These are phyloP conservation scores for Oplegnathus fasciatus DNA, from an alignment of 2,113 vertebrate species.

Conservation along the genomic window DNA sequence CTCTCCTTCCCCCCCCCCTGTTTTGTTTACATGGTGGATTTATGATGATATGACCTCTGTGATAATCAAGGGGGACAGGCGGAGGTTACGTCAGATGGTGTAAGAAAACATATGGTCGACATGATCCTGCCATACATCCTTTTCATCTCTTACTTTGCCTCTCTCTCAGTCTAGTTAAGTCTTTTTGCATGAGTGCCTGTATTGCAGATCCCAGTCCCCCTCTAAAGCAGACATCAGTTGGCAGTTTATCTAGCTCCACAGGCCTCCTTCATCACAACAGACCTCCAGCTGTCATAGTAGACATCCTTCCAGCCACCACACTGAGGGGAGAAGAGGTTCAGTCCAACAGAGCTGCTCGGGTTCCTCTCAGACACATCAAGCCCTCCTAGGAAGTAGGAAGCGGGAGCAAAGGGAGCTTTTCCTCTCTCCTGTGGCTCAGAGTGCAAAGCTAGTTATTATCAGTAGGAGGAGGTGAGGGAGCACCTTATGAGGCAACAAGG, in stretches of 20 bases:
- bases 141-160: constrained; percentile 40
- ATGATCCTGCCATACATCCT: constrained; percentile 42
- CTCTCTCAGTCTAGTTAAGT: constrained; percentile 33
- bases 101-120: constrained; percentile 51
- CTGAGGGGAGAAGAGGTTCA: constrained; percentile 67
- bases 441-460: constrained; percentile 73
- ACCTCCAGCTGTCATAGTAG: constrained; percentile 75
- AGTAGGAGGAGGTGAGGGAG: constrained; percentile 60
- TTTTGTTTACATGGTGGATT: constrained; percentile 68
- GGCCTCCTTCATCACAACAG: constrained; percentile 74
- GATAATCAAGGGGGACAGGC: constrained; percentile 46
- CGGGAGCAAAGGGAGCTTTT: constrained; percentile 68
- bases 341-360: constrained; percentile 63
- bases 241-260: constrained; percentile 76
- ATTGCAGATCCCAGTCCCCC: constrained; percentile 50
- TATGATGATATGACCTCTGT: constrained; percentile 65
- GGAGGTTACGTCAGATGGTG: constrained; percentile 54
- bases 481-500: constrained; percentile 57
- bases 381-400: constrained; percentile 63
- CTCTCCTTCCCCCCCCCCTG: background rate
- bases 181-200: constrained; percentile 57
- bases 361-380: constrained; percentile 63
- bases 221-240: constrained; percentile 73
- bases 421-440: constrained; percentile 64
- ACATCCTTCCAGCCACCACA: constrained; percentile 73